Evolutionary conservation across 1,140 invertebrate species (phyloP), one percentile per base, ranked within the genome.

Genomic region (Odontomachus brunneus): DNA sequence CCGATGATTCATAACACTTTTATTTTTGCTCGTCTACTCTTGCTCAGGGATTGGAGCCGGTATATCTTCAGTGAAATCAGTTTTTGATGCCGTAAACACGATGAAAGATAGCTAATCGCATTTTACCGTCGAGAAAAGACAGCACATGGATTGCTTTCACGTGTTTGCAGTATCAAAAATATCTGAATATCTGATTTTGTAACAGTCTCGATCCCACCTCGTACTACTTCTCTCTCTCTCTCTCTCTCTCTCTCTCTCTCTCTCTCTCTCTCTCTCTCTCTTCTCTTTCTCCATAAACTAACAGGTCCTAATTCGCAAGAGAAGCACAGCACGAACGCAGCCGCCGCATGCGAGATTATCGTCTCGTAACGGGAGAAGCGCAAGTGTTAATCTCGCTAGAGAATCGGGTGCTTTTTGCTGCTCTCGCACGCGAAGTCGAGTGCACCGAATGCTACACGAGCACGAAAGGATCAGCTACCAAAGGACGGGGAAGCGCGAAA

Each of bases 271-370:
- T 57, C 51, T 81, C 33, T 83, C 55, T 19, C 44, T 84, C 60
- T 29, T 33, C 29, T 33, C 29, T 33, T 33, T 33, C 66, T 71
- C 33, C 51, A 9, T 44, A 71, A 48, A 24, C 65, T 71, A 26
- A 80, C 29, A 57, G 53, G 26, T 74, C 62, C 33, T 76, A 62
- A 74, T 76, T 65, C 65, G 65, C 78, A 76, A 82, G 53, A 82
- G 26, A 74, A 82, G 29, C 48, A 69, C 65, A 38, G 44, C 26
- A 60, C 24, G 53, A 71, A 44, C 19, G 53, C 24, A 33, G 55
- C 69, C 55, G 38, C 49, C 55, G 38, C 49, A 57, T 69, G 29
- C 78, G 69, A 59, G 69, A 62, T 51, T 19, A 24, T 48, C 53
- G 48, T 29, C 15, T 71, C 69, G 57, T 57, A 55, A 57, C 75